phyloP scores from a whole-genome alignment of 2,113 vertebrate species.

The Ictalurus punctatus region DNA sequence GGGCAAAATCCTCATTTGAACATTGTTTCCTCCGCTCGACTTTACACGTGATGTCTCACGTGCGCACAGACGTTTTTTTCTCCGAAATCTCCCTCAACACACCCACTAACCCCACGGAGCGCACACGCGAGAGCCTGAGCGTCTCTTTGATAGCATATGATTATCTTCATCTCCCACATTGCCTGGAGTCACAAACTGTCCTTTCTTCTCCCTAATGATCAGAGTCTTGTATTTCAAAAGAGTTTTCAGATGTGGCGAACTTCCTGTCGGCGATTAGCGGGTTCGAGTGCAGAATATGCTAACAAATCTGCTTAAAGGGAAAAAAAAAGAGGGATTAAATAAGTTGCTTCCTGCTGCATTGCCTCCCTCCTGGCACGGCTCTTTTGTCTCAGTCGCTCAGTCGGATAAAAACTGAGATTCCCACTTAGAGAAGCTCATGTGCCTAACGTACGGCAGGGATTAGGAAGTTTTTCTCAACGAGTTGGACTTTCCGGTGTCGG shows the following conservation, averaged over 20 bases:
- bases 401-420: conserved; percentile 49
- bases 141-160: neutral
- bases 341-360: conserved; percentile 60
- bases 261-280: neutral
- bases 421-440: conserved; percentile 62
- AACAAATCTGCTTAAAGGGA: conserved; percentile 32
- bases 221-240: neutral
- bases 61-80: neutral
- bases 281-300: conserved; percentile 37
- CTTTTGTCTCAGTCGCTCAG: conserved; percentile 60
- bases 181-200: neutral
- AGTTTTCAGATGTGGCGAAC: neutral
- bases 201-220: neutral
- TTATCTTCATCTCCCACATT: neutral
- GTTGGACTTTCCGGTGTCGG: conserved; percentile 63
- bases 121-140: neutral
- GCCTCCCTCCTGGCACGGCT: conserved; percentile 38
- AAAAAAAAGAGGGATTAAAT: conserved; percentile 55
- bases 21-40: neutral
- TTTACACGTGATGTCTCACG: neutral
- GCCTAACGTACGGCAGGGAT: conserved; percentile 64
- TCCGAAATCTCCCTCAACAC: neutral
- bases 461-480: conserved; percentile 63
- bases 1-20: neutral
- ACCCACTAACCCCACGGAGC: neutral